Evolutionary conservation across 2,888 invertebrate genomes (phyloP).

Genomic region (Boloria euphrosyne): DNA sequence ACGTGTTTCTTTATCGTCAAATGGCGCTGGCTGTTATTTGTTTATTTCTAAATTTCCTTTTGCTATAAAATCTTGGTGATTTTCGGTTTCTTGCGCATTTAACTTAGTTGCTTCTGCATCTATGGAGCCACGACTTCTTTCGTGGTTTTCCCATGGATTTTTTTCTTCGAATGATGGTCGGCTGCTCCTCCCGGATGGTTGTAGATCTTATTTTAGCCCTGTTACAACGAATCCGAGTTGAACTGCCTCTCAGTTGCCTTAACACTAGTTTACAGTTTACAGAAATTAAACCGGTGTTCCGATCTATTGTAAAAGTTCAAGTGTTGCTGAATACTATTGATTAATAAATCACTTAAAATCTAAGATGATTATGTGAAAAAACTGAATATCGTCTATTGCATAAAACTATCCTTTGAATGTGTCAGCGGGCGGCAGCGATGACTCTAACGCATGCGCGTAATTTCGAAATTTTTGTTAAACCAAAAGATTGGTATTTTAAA

Average conservation of each 20-base stretch:
- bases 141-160: slow-evolving; percentile 63
- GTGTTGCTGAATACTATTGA: slow-evolving; percentile 80
- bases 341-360: slow-evolving; percentile 76
- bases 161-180: slow-evolving; percentile 57
- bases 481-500: slow-evolving; percentile 70
- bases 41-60: slow-evolving; percentile 70
- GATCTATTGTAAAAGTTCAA: slow-evolving; percentile 71
- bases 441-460: slow-evolving; percentile 75
- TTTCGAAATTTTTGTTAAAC: slow-evolving; percentile 68
- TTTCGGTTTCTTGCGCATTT: slow-evolving; percentile 76
- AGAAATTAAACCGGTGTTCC: slow-evolving; percentile 71
- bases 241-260: slow-evolving; percentile 77
- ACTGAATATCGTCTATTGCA: slow-evolving; percentile 78
- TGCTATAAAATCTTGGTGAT: slow-evolving; percentile 74
- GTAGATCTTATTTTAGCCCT: slow-evolving; percentile 72
- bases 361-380: slow-evolving; percentile 75
- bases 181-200: slow-evolving; percentile 77
- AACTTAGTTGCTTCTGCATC: slow-evolving; percentile 68
- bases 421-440: slow-evolving; percentile 71
- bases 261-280: slow-evolving; percentile 76
- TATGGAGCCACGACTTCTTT: slow-evolving; percentile 65
- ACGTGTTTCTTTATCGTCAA: slow-evolving; percentile 83
- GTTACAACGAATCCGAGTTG: slow-evolving; percentile 71
- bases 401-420: slow-evolving; percentile 79
- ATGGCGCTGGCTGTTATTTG: slow-evolving; percentile 75